Conservation (phyloP, 2,113 vertebrate species). For the Trichomycterus rosablanca region DNA sequence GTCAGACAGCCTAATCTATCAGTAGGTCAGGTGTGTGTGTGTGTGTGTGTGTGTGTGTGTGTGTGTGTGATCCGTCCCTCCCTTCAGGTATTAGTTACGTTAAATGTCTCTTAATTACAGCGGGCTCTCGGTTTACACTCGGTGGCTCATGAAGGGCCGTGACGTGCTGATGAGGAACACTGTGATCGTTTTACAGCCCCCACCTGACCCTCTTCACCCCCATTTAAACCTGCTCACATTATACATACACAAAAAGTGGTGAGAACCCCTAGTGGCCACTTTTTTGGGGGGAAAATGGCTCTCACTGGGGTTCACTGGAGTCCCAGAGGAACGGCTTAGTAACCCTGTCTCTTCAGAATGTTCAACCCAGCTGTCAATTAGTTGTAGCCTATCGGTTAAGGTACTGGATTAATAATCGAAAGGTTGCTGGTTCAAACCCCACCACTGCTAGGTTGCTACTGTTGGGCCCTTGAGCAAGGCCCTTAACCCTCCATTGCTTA, state of each 20-base stretch:
- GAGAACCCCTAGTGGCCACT: too few relatives aligned
- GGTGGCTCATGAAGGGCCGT: neutral
- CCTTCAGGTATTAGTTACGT: constrained; percentile 37
- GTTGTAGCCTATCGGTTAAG: neutral
- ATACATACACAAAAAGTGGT: neutral
- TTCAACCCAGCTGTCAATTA: too few relatives aligned
- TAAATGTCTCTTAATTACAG: constrained; percentile 47
- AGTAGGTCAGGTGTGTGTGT: neutral
- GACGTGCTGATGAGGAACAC: neutral
- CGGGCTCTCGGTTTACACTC: constrained; percentile 19
- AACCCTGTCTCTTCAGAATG: too few relatives aligned
- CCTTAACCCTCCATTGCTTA: neutral
- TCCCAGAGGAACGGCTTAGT: too few relatives aligned
- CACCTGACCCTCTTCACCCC: neutral
- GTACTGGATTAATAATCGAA: too few relatives aligned
- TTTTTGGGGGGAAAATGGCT: too few relatives aligned
- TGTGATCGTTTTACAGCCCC: constrained; percentile 11
- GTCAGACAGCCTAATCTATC: neutral
- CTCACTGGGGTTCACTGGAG: too few relatives aligned
- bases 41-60: constrained; percentile 18
- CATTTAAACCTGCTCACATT: neutral
- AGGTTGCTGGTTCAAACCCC: too few relatives aligned
- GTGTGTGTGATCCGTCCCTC: constrained; percentile 7
- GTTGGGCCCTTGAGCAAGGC: too few relatives aligned
- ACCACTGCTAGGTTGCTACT: too few relatives aligned